Conservation (phyloP, 1,140 invertebrate genomes). For the Drosophila pectinifera region DNA sequence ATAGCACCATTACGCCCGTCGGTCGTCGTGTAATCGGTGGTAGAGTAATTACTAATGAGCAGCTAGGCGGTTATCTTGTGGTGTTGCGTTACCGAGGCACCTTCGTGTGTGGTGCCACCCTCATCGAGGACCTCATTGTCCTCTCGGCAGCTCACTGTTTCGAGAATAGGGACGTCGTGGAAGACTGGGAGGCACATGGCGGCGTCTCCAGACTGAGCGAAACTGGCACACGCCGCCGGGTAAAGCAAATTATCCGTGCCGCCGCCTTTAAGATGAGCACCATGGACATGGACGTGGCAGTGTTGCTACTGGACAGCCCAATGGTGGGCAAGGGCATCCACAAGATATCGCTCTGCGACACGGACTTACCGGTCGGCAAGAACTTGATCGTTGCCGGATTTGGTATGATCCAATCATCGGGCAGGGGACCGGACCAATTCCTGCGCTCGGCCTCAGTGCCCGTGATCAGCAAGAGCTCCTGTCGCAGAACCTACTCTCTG, state of each 20-base stretch:
- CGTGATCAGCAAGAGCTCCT: too few species aligned
- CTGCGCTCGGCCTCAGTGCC: too few species aligned
- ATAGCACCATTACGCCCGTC: neutral
- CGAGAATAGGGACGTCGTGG: too few species aligned
- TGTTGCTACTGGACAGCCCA: slow-evolving; percentile 20
- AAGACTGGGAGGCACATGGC: slow-evolving; percentile 15
- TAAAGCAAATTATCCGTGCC: slow-evolving; percentile 25
- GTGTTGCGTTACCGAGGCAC: slow-evolving; percentile 14
- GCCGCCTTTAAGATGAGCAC: neutral
- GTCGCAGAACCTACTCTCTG: too few species aligned
- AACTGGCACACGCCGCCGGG: neutral
- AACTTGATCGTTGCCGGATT: slow-evolving; percentile 53
- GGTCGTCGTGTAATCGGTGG: slow-evolving; percentile 60
- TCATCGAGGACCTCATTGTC: slow-evolving; percentile 41
- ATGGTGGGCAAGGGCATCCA: slow-evolving; percentile 28
- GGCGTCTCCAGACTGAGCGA: slow-evolving; percentile 45
- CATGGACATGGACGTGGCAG: slow-evolving; percentile 69
- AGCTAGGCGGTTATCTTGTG: slow-evolving; percentile 56
- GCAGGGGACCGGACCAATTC: neutral
- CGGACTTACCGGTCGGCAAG: neutral
- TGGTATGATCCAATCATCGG: slow-evolving; percentile 39
- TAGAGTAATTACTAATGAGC: slow-evolving; percentile 36
- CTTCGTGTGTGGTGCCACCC: slow-evolving; percentile 60
- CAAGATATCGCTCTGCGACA: slow-evolving; percentile 29
- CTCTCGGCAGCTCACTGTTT: slow-evolving; percentile 67